Conservation (phyloP, 1,140 invertebrate species). For the Trichonephila clavipes region DNA sequence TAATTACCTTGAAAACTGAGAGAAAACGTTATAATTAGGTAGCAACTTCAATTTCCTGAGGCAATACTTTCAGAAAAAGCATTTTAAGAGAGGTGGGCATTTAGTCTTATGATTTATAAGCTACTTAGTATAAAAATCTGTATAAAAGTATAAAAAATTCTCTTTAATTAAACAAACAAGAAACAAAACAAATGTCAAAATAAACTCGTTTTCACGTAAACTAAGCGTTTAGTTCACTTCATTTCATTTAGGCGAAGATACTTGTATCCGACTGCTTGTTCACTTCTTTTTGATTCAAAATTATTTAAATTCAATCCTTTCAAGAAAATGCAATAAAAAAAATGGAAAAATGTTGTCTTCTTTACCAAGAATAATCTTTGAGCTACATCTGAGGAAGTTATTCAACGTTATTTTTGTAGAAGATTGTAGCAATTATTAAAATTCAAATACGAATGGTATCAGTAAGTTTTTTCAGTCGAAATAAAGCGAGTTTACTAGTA, state of each 20-base stretch:
- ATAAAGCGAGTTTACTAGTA: too few relatives aligned
- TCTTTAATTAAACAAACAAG: not conserved
- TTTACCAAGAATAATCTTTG: too few relatives aligned
- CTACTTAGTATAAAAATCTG: not conserved
- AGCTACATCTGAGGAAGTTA: too few relatives aligned
- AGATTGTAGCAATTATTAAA: too few relatives aligned
- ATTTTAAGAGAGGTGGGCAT: not conserved
- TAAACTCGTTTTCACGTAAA: constrained; percentile 31
- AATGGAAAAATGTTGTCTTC: too few relatives aligned
- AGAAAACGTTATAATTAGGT: not conserved
- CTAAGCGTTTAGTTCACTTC: not conserved
- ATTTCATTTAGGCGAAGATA: not conserved
- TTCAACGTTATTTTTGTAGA: too few relatives aligned
- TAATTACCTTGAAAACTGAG: not conserved
- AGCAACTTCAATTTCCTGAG: not conserved
- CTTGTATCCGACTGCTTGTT: too few relatives aligned
- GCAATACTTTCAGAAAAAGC: not conserved
- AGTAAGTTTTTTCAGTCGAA: too few relatives aligned
- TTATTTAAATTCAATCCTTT: too few relatives aligned
- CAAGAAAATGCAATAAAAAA: too few relatives aligned
- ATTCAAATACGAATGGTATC: too few relatives aligned
- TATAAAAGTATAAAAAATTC: not conserved
- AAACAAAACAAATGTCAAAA: constrained; percentile 39
- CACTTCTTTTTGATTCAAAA: too few relatives aligned
- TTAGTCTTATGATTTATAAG: not conserved